Conservation (phyloP, 2,888 invertebrate species). For the Prenolepis imparis region DNA sequence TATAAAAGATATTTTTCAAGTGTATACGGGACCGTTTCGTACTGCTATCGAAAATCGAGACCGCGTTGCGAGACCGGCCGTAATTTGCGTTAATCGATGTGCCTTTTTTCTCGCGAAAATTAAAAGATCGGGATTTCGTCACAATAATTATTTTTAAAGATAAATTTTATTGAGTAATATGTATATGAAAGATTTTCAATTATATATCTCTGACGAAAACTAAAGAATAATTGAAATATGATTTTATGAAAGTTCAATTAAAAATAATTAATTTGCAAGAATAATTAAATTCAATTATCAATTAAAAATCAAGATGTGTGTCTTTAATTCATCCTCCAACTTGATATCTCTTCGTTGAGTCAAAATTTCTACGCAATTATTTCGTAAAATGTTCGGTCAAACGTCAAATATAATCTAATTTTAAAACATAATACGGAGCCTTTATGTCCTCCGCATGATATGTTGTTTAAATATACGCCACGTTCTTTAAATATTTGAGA, state of each 20-base stretch:
- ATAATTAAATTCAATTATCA: not conserved
- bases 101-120: slow-evolving; percentile 7
- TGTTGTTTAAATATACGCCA: not conserved
- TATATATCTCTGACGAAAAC: not conserved
- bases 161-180: not conserved
- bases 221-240: not conserved
- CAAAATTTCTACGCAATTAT: not conserved
- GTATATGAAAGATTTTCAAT: not conserved
- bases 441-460: not conserved
- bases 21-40: slow-evolving; percentile 7
- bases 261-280: not conserved
- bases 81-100: slow-evolving; percentile 14
- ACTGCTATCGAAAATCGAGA: slow-evolving; percentile 26
- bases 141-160: not conserved
- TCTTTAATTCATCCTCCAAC: not conserved
- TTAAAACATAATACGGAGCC: not conserved
- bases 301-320: not conserved
- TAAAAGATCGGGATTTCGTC: not conserved
- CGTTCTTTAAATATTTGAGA: not conserved
- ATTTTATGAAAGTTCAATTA: not conserved
- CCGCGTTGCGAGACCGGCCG: not conserved
- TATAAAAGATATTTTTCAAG: slow-evolving; percentile 63
- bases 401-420: not conserved
- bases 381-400: not conserved
- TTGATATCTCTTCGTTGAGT: not conserved